These are phyloP conservation scores for Stegodyphus dumicola DNA, from an alignment of 1,140 invertebrate genomes.

Conservation along the genomic window DNA sequence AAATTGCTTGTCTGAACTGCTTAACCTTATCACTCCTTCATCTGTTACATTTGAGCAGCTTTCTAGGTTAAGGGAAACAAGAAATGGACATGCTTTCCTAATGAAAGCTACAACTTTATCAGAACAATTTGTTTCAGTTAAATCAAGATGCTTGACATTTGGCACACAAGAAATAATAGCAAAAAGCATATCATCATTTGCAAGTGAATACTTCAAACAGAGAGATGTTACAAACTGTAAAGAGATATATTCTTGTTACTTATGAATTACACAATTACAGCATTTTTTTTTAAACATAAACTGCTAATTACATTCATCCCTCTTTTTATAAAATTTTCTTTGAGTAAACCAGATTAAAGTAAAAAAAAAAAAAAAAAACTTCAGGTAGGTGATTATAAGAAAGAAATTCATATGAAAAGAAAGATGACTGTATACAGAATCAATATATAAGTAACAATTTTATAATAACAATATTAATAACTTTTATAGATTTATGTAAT, in stretches of 20 bases:
- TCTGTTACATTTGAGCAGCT: conserved; percentile 9
- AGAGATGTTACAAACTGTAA: conserved; percentile 10
- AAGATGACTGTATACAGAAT: too few relatives aligned
- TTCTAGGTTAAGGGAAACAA: conserved; percentile 1
- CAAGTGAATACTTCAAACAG: background rate
- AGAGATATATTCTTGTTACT: background rate
- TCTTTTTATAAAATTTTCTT: too few relatives aligned
- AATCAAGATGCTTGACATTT: background rate
- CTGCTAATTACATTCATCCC: too few relatives aligned
- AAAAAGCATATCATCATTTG: background rate
- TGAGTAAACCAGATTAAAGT: too few relatives aligned
- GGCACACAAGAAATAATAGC: conserved; percentile 24
- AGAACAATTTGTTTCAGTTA: background rate
- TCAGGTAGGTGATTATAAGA: too few relatives aligned
- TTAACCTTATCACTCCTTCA: conserved; percentile 1
- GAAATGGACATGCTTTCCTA: background rate
- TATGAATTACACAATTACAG: background rate
- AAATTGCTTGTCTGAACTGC: background rate
- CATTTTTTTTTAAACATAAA: too few relatives aligned
- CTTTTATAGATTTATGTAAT: too few relatives aligned
- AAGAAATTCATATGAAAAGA: too few relatives aligned
- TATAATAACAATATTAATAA: too few relatives aligned
- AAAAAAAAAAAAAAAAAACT: too few relatives aligned
- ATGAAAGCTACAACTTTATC: background rate
- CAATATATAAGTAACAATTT: too few relatives aligned